These are phyloP conservation scores for Chaitophorus viminalis DNA, from an alignment of 2,888 invertebrate species.

Conservation along the genomic window DNA sequence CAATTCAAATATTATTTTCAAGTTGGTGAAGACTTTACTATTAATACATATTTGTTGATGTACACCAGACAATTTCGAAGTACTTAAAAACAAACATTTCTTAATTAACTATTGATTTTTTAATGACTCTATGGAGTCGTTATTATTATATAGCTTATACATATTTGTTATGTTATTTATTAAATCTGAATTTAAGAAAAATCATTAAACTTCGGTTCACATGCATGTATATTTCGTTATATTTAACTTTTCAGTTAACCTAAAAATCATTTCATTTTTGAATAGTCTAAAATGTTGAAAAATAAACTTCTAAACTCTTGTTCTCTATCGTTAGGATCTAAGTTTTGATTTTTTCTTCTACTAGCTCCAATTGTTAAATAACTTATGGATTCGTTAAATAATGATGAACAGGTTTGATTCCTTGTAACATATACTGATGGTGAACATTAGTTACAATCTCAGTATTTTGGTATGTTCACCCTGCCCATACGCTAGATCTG, in stretches of 20 bases:
- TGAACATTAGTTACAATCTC: too few relatives aligned
- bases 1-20: slow-evolving; percentile 3
- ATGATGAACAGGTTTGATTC: too few relatives aligned
- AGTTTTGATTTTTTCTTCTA: too few relatives aligned
- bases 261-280: not conserved
- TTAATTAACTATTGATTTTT: slow-evolving; percentile 3
- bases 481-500: too few relatives aligned
- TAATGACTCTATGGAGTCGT: not conserved
- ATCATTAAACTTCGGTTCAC: slow-evolving; percentile 1
- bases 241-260: not conserved
- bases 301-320: not conserved
- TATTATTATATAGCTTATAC: slow-evolving; percentile 10
- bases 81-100: not conserved
- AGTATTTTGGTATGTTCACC: too few relatives aligned
- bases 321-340: not conserved
- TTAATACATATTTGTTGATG: slow-evolving; percentile 7
- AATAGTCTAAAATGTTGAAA: not conserved
- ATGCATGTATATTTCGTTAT: not conserved
- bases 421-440: too few relatives aligned
- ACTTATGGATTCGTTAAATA: too few relatives aligned
- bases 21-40: not conserved
- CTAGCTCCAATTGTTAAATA: too few relatives aligned
- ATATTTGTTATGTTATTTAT: not conserved
- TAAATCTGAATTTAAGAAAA: not conserved
- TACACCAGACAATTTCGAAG: slow-evolving; percentile 4